Evolutionary conservation across 2,113 vertebrate genomes (phyloP).

Genomic region (Neofelis nebulosa): DNA sequence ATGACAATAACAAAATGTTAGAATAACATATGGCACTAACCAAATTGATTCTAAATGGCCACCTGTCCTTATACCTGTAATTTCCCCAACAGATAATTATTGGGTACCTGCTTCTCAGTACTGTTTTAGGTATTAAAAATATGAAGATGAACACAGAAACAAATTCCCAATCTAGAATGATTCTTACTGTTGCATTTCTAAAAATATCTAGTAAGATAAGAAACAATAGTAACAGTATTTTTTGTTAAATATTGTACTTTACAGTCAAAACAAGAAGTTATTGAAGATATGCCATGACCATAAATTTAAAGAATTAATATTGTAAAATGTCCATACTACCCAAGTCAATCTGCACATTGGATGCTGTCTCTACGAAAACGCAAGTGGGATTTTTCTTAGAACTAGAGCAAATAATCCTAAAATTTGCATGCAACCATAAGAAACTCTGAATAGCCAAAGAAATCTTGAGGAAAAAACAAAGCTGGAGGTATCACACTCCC

Average conservation of each 20-base stretch:
- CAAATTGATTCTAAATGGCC: not conserved
- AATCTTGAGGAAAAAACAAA: not conserved
- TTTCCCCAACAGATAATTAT: not conserved
- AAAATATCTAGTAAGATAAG: not conserved
- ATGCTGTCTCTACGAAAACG: not conserved
- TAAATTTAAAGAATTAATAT: not conserved
- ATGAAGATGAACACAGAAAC: not conserved
- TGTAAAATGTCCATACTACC: not conserved
- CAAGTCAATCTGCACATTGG: not conserved
- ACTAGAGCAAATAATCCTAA: not conserved
- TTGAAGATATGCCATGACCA: not conserved
- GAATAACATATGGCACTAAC: not conserved
- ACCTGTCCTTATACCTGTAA: conserved; percentile 1
- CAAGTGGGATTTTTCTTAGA: not conserved
- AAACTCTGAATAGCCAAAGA: not conserved
- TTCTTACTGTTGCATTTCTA: not conserved
- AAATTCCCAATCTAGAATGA: not conserved
- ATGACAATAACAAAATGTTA: not conserved
- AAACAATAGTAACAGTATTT: not conserved
- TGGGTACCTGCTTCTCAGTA: not conserved
- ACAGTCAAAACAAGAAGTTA: not conserved
- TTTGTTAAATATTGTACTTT: not conserved
- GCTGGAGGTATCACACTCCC: not conserved
- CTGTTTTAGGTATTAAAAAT: not conserved
- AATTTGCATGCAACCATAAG: not conserved